Evolutionary conservation across 2,888 invertebrate species (phyloP).

Genomic region (Caenorhabditis sp.): DNA sequence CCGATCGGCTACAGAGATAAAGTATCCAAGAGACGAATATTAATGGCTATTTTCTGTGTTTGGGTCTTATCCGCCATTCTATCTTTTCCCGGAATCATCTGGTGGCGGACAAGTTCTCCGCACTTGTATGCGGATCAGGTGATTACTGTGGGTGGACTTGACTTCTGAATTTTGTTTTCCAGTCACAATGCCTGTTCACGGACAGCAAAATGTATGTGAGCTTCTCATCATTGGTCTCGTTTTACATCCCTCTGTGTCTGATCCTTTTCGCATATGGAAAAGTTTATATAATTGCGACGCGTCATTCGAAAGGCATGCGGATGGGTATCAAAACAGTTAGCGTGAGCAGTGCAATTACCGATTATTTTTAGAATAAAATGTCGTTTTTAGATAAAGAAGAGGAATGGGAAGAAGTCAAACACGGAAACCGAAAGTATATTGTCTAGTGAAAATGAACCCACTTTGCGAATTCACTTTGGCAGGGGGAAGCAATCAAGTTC

Average conservation of each 20-base stretch:
- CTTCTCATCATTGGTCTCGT: constrained; percentile 97
- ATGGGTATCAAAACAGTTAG: constrained; percentile 81
- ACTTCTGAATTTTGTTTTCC: constrained; percentile 17
- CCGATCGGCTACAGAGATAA: constrained; percentile 97
- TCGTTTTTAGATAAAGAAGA: constrained; percentile 67
- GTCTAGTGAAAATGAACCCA: constrained; percentile 75
- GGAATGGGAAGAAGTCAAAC: constrained; percentile 64
- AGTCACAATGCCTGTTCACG: constrained; percentile 91
- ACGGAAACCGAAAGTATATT: constrained; percentile 75
- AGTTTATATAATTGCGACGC: constrained; percentile 84
- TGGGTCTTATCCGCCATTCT: constrained; percentile 98
- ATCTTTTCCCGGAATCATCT: constrained; percentile 95
- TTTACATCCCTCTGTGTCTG: constrained; percentile 95
- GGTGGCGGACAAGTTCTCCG: constrained; percentile 86
- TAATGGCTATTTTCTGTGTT: constrained; percentile 92
- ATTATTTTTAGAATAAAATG: neutral
- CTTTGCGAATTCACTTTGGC: constrained; percentile 81
- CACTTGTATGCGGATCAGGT: constrained; percentile 74
- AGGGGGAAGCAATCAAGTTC: constrained; percentile 64
- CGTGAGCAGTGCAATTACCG: constrained; percentile 13
- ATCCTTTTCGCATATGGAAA: constrained; percentile 99
- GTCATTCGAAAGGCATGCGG: constrained; percentile 77
- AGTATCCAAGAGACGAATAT: constrained; percentile 93
- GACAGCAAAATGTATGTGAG: constrained; percentile 96
- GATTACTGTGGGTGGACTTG: neutral